A percentile compares a stretch with the other conserved stretches of the same genome.
phyloP scores from a whole-genome alignment of 2,888 invertebrate genomes.

The Ophion ventricosus region DNA sequence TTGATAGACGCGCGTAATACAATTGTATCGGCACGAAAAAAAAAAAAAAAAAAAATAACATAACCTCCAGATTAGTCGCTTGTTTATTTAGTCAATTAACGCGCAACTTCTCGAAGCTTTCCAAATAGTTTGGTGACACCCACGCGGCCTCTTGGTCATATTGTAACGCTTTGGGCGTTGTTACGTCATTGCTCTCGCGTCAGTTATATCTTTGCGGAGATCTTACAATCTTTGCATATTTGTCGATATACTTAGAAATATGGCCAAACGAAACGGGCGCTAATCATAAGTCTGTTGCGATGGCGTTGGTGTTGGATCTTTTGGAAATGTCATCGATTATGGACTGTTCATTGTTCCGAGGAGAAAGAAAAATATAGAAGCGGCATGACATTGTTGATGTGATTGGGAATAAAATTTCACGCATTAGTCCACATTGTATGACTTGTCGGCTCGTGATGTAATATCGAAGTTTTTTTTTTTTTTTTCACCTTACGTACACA shows the following conservation, averaged over 20 bases:
- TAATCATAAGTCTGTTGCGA: background rate
- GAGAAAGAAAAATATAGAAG: no score
- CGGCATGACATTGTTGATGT: no score
- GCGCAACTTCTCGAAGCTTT: conserved; percentile 37
- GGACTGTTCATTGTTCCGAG: no score
- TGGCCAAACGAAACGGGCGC: background rate
- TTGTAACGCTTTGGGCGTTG: conserved; percentile 37
- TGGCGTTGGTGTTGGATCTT: background rate
- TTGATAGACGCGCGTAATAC: conserved; percentile 37
- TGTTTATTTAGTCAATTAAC: conserved; percentile 34
- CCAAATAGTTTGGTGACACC: conserved; percentile 28
- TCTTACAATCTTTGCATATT: background rate
- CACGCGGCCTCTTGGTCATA: conserved; percentile 13
- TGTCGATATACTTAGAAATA: conserved; percentile 10
- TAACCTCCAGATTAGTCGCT: background rate
- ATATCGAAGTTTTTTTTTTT: no score
- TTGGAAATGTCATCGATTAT: background rate
- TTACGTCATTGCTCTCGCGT: conserved; percentile 21
- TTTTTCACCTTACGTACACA: no score
- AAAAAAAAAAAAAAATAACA: no score
- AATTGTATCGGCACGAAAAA: conserved; percentile 19
- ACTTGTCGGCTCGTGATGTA: no score
- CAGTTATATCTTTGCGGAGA: background rate
- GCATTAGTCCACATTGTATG: no score
- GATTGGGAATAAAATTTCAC: no score